phyloP scores from a whole-genome alignment of 1,140 invertebrate species.

The Drosophila simulans region DNA sequence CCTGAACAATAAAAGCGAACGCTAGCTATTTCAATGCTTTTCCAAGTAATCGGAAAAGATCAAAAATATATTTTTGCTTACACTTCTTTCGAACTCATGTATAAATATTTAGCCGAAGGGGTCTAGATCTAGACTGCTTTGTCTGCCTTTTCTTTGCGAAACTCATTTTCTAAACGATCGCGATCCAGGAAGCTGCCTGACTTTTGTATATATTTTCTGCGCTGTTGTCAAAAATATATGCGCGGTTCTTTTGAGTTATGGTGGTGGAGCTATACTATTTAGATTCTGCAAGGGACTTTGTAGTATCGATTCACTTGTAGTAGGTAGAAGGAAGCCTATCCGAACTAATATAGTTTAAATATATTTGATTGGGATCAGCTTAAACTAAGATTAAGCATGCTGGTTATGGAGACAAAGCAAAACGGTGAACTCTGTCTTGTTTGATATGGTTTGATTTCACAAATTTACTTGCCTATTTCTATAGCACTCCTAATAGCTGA shows the following conservation, averaged over 20 bases:
- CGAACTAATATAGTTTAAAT: too few species aligned
- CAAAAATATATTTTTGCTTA: conserved; percentile 55
- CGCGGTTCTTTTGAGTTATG: not conserved
- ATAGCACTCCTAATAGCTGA: too few species aligned
- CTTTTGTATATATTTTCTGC: not conserved
- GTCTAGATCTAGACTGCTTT: not conserved
- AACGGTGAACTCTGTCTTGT: too few species aligned
- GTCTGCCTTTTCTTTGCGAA: not conserved
- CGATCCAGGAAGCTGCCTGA: conserved; percentile 8
- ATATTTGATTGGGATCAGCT: too few species aligned
- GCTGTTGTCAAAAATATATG: too few species aligned
- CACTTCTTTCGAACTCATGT: conserved; percentile 57
- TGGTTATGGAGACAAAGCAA: too few species aligned
- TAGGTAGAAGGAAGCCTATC: too few species aligned
- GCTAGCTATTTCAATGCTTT: conserved; percentile 24
- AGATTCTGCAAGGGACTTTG: not conserved
- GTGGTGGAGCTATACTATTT: not conserved
- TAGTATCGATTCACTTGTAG: not conserved
- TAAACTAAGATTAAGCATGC: too few species aligned
- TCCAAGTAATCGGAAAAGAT: conserved; percentile 48
- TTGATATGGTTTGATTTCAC: too few species aligned
- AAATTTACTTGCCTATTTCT: too few species aligned
- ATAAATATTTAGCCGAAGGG: conserved; percentile 70
- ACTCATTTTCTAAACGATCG: not conserved
- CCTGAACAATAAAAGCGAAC: not conserved